Conservation (phyloP, 2,113 vertebrate species). For the Solenodon paradoxus region DNA sequence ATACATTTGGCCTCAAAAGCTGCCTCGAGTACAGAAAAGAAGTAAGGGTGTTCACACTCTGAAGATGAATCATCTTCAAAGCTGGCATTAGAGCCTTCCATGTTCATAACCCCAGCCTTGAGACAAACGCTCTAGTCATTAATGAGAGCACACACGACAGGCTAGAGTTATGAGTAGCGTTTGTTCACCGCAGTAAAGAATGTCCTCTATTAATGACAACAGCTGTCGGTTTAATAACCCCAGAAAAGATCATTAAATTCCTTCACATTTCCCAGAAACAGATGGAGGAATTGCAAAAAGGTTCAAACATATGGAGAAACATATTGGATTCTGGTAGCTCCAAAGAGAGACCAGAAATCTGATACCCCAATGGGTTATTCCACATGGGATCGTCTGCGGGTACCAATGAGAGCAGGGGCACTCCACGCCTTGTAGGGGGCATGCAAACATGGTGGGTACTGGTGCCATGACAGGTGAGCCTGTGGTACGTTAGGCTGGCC, state of each 20-base stretch:
- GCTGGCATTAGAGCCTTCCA: constrained; percentile 36
- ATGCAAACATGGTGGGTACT: background rate
- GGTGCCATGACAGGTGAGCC: background rate
- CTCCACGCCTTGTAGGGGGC: background rate
- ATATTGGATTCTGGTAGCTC: constrained; percentile 77
- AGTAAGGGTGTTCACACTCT: constrained; percentile 23
- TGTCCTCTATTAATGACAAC: constrained; percentile 88
- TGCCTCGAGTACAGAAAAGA: constrained; percentile 13
- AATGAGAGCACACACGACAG: constrained; percentile 63
- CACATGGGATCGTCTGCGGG: rapidly evolving
- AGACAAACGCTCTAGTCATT: constrained; percentile 71
- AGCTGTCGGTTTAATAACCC: constrained; percentile 89
- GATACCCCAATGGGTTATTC: background rate
- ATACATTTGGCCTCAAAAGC: constrained; percentile 65
- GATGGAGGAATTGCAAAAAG: constrained; percentile 83
- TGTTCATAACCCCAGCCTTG: constrained; percentile 64
- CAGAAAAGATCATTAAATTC: constrained; percentile 86
- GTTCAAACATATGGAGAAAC: constrained; percentile 83
- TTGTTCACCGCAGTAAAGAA: constrained; percentile 76
- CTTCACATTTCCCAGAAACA: constrained; percentile 83
- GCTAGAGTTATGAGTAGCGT: constrained; percentile 77
- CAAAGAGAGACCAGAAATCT: constrained; percentile 20
- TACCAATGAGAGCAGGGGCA: background rate
- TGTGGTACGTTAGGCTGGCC: background rate
- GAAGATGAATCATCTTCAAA: constrained; percentile 56